Base-by-base conservation (phyloP, 2,113 vertebrate species). In the Oceanodroma tethys region DNA sequence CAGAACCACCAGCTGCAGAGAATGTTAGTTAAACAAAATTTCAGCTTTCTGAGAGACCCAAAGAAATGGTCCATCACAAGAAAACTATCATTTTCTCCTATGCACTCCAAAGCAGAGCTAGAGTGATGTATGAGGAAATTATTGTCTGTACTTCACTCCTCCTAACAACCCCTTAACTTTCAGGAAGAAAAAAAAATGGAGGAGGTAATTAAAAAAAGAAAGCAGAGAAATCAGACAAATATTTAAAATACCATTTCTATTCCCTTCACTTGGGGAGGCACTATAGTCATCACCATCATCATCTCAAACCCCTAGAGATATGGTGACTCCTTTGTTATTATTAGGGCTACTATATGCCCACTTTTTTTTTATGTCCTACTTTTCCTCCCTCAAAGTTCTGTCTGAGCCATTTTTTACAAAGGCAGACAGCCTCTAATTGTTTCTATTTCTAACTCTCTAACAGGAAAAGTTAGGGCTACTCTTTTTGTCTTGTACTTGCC, bases 21-120 rank as follows among this genome's bases (percentile, higher is more conserved):
- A 94, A 71, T 34, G 34, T 63, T 50, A 86, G 48, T 73, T 89
- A 91, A 91, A 91, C 29, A 91, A 81, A 95, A 96, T 65, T 66
- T 73, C 86, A 75, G 48, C 25, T 91, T 93, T 96, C 68, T 84
- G 43, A 56, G 29, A 88, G 13, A 94, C 6, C 1, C 38, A 90
- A 82, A 90, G 27, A 88, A 90, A 83, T 34, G 38, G 29, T 16
- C 34, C 59, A 78, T 55, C 81, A 86, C 30, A 74, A 43, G 19
- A 86, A 81, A 83, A 58, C 15, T 38, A 70, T 42, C 3, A 62
- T 62, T 86, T 92, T 86, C 42, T 70, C 27, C 58, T n/a, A 25
- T 26, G 10, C 6, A 73, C 9, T 34, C 40, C 66, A 83, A 95
- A 86, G 21, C 42, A 82, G 45, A 92, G 18, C 30, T 68, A 42